Percentiles rank a stretch among this genome's conserved stretches.
These are phyloP conservation scores for Caenorhabditis brenneri DNA, from an alignment of 1,140 invertebrate genomes.

Conservation along the genomic window DNA sequence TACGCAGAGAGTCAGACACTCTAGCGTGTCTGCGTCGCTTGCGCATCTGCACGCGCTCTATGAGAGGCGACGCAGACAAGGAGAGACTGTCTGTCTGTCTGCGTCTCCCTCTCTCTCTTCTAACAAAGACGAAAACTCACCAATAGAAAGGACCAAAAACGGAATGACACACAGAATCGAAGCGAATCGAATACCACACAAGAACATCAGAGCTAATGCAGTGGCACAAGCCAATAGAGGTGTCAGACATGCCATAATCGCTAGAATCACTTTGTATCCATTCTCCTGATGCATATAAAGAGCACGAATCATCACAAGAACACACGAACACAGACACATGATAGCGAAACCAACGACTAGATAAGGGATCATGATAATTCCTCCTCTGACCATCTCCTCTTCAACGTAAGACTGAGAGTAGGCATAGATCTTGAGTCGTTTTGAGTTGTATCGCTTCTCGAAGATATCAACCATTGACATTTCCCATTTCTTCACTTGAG, in stretches of 20 bases:
- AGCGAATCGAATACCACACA: slow-evolving; percentile 65
- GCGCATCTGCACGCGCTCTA: no score
- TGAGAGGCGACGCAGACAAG: no score
- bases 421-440: slow-evolving; percentile 62
- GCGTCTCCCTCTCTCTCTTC: no score
- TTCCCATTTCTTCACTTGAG: slow-evolving; percentile 66
- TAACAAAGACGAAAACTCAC: slow-evolving; percentile 42
- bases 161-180: slow-evolving; percentile 70
- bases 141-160: slow-evolving; percentile 68
- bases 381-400: slow-evolving; percentile 70
- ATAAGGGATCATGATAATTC: slow-evolving; percentile 66
- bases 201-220: slow-evolving; percentile 67
- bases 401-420: slow-evolving; percentile 67
- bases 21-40: no score
- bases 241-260: slow-evolving; percentile 62
- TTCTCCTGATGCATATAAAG: slow-evolving; percentile 68
- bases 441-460: slow-evolving; percentile 63
- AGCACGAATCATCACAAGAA: slow-evolving; percentile 63
- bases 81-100: no score
- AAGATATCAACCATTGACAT: slow-evolving; percentile 64
- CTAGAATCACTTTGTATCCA: slow-evolving; percentile 63
- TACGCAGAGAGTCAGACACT: no score
- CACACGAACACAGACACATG: slow-evolving; percentile 64
- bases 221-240: slow-evolving; percentile 66
- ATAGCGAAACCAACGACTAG: slow-evolving; percentile 66